Base-by-base conservation (phyloP, 2,113 vertebrate species). In the Pagrus major region DNA sequence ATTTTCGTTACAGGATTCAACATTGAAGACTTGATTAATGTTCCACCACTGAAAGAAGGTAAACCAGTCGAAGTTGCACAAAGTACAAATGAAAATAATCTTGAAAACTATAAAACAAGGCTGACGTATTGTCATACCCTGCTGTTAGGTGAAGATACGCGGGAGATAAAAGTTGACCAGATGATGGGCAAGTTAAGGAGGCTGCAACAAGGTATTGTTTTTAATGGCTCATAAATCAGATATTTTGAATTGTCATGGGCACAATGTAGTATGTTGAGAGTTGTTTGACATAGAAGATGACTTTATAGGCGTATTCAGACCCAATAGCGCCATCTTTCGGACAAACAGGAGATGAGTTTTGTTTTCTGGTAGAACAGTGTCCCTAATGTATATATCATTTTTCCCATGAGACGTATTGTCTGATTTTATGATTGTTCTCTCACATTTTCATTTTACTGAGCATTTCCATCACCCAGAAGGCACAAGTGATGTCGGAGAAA, bases 131-230 rank as follows among this genome's bases (percentile, higher is more conserved):
- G 16, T 23, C 0, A 31, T 66, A 9, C 10, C 8, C 31, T 54
- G 55, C 9, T 66, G 8, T 42, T 46, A 90, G 91, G 41, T 58
- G 79, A 15, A 74, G 70, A 60, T 6, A 44, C 35, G 31, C 52
- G 39, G 37, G 82, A 88, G 31, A 84, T 73, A 33, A 85, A 65
- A 21, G 33, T 90, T 23, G 90, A 92, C n/a, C 51, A 90, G 15
- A 5, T 92, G 73, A 42, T 82, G 55, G 25, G 4, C 3, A 90
- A 87, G 76, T 59, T 94, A 12, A 83, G 56, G 37, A 86, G 9
- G 6, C 71, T 91, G 14, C 89, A 90, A 63, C 71, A 87, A 86
- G 92, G 93, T 94, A 84, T 27, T 6, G 52, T 41, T 42, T 56
- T 37, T 21, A 42, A 54, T 37, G 49, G 3, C 7, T 5, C 16